A percentile compares a stretch with the other conserved stretches of the same genome.
These are phyloP conservation scores for Cyaniris semiargus DNA, from an alignment of 2,888 invertebrate species.

Conservation along the genomic window DNA sequence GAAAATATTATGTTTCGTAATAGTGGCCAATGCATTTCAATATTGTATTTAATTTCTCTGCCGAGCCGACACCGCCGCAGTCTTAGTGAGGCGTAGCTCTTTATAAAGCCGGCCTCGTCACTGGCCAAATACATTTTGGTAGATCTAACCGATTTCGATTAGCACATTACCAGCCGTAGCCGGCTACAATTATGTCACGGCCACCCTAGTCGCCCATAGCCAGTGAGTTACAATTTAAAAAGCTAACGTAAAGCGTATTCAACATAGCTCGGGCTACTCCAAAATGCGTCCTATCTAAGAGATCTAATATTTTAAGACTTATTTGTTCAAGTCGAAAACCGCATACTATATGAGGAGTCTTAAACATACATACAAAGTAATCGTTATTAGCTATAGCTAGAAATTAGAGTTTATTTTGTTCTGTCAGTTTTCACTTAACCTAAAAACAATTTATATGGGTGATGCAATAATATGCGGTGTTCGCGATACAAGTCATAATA, in stretches of 20 bases:
- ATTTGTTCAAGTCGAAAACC: conserved; percentile 11
- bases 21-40: no score
- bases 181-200: not conserved
- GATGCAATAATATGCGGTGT: conserved; percentile 25
- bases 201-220: not conserved
- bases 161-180: not conserved
- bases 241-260: conserved; percentile 32
- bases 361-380: conserved; percentile 24
- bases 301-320: conserved; percentile 35
- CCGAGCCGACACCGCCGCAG: not conserved
- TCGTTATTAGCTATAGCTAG: not conserved
- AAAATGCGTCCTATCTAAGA: conserved; percentile 38
- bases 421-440: conserved; percentile 1
- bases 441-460: conserved; percentile 9
- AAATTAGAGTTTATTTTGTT: not conserved
- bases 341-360: conserved; percentile 17
- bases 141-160: conserved; percentile 4
- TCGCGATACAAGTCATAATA: conserved; percentile 9
- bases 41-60: not conserved
- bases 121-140: conserved; percentile 17
- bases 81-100: not conserved
- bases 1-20: no score
- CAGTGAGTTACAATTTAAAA: conserved; percentile 23
- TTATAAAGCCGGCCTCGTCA: not conserved
- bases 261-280: conserved; percentile 21